phyloP scores from a whole-genome alignment of 2,888 invertebrate species.

The Chironomus tentans region DNA sequence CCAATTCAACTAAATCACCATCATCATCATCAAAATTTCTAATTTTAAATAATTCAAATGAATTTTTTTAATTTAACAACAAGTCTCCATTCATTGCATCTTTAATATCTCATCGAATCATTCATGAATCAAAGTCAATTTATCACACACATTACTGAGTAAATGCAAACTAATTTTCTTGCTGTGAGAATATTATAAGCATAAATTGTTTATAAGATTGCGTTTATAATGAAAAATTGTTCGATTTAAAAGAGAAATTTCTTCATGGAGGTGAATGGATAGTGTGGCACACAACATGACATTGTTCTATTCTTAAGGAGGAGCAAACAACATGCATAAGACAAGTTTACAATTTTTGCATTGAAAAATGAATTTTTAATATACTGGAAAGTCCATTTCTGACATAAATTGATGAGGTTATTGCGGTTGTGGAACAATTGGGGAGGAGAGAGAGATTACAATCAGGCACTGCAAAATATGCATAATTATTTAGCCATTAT shows the following conservation, averaged over 20 bases:
- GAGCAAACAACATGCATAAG: not conserved
- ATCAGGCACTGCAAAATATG: not conserved
- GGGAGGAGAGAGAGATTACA: not conserved
- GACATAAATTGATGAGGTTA: constrained; percentile 16
- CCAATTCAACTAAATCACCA: too few species aligned
- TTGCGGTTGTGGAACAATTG: not conserved
- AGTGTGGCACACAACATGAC: not conserved
- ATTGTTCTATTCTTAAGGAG: not conserved
- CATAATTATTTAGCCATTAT: constrained; percentile 18
- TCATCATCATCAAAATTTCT: too few species aligned
- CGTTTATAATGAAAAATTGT: not conserved
- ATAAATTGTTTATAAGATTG: not conserved
- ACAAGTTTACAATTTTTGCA: not conserved
- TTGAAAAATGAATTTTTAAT: not conserved
- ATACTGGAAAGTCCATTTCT: not conserved
- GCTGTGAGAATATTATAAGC: too few species aligned
- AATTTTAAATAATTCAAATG: too few species aligned
- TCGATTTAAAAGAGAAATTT: not conserved
- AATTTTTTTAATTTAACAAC: too few species aligned
- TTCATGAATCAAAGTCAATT: too few species aligned
- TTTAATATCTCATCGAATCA: too few species aligned
- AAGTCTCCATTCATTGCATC: too few species aligned
- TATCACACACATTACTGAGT: too few species aligned
- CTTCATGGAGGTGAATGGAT: not conserved
- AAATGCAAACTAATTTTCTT: too few species aligned